Percentiles rank a stretch among this genome's conserved stretches.
Conservation (phyloP, 2,888 invertebrate species). For the Ennomos erosarius region DNA sequence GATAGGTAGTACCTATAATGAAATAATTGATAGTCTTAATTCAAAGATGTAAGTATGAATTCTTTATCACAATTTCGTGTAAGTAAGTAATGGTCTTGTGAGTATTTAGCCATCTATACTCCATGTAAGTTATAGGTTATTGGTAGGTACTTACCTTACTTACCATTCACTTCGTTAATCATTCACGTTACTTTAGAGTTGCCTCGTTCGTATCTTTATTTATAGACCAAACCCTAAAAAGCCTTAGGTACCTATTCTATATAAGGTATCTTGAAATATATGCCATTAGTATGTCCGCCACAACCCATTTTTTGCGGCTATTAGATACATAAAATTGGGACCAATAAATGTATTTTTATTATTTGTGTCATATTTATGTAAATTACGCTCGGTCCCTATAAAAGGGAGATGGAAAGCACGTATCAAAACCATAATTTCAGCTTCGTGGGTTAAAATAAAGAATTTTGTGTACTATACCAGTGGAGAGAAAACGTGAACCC, state of each 20-base stretch:
- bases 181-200: constrained; percentile 2
- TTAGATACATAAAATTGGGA: constrained; percentile 29
- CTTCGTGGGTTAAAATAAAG: constrained; percentile 9
- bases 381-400: constrained; percentile 2
- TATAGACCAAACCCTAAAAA: constrained; percentile 8
- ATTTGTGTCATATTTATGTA: constrained; percentile 17
- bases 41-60: no score
- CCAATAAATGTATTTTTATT: constrained; percentile 22
- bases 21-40: no score
- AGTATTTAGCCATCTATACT: no score
- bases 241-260: constrained; percentile 9
- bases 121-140: no score
- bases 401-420: constrained; percentile 21
- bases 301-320: constrained; percentile 27
- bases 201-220: constrained; percentile 11
- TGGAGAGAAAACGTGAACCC: constrained; percentile 15
- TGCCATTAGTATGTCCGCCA: constrained; percentile 31
- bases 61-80: no score
- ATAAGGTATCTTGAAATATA: constrained; percentile 19
- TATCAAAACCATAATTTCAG: constrained; percentile 15
- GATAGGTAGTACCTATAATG: no score
- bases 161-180: not conserved
- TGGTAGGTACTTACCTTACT: no score
- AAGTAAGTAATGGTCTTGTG: no score
- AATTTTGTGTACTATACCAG: constrained; percentile 19